Evolutionary conservation across 2,888 invertebrate species (phyloP).

Genomic region (Xestia rhomboidea): DNA sequence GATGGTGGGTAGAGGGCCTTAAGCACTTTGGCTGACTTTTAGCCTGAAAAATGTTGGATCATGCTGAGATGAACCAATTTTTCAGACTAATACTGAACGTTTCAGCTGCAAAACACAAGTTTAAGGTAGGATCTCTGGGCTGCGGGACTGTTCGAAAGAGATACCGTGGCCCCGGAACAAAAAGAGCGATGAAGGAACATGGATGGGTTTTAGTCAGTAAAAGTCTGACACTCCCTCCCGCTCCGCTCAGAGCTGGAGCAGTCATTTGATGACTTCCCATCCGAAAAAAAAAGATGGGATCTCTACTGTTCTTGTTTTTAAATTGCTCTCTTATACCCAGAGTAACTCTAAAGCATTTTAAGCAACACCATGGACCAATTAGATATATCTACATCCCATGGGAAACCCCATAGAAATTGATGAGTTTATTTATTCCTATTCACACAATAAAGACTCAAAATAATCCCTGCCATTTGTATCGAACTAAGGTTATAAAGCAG

Average conservation of each 20-base stretch:
- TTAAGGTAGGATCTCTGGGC: not conserved
- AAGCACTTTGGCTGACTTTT: not conserved
- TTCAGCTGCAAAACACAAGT: not conserved
- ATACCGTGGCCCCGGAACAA: no score
- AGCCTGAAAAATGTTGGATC: not conserved
- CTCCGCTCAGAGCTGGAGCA: no score
- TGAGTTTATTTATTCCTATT: conserved; percentile 16
- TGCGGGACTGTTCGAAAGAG: no score
- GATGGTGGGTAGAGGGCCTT: no score
- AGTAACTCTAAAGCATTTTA: not conserved
- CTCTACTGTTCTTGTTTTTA: no score
- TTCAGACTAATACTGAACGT: not conserved
- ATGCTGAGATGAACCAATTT: not conserved
- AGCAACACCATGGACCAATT: not conserved
- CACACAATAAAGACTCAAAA: conserved; percentile 30
- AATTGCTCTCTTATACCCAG: no score
- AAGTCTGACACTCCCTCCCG: no score
- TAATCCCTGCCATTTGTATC: conserved; percentile 23
- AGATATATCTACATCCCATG: not conserved
- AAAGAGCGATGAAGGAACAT: no score
- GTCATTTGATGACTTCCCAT: no score
- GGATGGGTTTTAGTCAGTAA: no score
- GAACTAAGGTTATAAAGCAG: conserved; percentile 51
- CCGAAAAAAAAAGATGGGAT: no score
- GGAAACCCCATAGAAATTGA: not conserved